Evolutionary conservation across 2,888 invertebrate species (phyloP), one percentile per base, ranked within the genome.

Genomic region (Eulithis testata): DNA sequence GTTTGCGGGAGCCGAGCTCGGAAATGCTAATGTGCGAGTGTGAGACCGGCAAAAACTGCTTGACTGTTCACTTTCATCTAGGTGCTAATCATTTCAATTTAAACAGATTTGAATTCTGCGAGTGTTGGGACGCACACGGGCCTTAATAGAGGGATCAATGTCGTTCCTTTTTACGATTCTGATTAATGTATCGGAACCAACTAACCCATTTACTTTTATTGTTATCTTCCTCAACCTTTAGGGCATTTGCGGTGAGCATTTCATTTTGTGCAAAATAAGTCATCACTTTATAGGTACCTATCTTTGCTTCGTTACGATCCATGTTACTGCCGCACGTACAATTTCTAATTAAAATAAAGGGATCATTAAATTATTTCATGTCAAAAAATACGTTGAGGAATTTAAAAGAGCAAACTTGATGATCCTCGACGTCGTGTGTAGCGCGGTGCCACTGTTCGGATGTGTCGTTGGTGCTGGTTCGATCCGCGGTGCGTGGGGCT

Each of bases 21-120:
- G 75, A 79, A 84, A 84, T 84, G 84, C 82, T 85, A 87, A 86
- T 88, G 80, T 80, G 82, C 75, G 75, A 87, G 86, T 84, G 81
- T 82, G 80, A 80, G 76, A 74, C 77, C 71, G 76, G 78, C 80
- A 86, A 88, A 88, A 88, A 85, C 79, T 83, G 78, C 77, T 78
- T 76, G 72, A 72, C 77, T 79, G 80, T 77, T 79, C 80, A 78
- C 78, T 79, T 78, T 76, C 52, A 57, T 50, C 74, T 82, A 81
- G 81, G 81, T 84, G 81, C 80, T 85, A 83, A 85, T 86, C 83
- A 84, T 84, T 84, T 84, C 77, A 82, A 82, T 82, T 85, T 79
- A 78, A 69, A 63, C 63, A 54, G 65, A 45, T 43, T 70, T 69
- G 51, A 68, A 74, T 76, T 73, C 72, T 68, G 67, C 56, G 65